Percentiles rank a stretch among this genome's conserved stretches.
Evolutionary conservation across 1,140 invertebrate genomes (phyloP).

Genomic region (Heliconius congener): DNA sequence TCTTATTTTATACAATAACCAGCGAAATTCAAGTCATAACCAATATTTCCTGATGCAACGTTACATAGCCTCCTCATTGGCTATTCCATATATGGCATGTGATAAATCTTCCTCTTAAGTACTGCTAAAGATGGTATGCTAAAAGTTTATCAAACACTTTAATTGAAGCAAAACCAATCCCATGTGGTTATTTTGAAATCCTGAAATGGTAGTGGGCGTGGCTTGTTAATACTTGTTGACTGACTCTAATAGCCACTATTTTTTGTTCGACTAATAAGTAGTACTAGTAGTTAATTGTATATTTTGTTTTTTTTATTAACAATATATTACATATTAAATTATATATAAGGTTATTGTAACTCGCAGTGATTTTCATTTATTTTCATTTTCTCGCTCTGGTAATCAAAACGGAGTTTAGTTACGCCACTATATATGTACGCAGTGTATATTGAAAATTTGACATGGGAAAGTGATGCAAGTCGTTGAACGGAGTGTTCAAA

Average conservation of each 20-base stretch:
- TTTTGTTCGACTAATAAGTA: neutral
- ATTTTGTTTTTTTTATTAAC: neutral
- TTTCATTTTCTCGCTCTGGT: too few species aligned
- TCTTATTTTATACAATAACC: neutral
- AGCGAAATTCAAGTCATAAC: neutral
- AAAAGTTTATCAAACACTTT: constrained; percentile 48
- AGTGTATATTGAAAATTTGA: too few species aligned
- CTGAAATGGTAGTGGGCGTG: constrained; percentile 56
- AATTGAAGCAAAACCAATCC: constrained; percentile 59
- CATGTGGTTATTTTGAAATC: constrained; percentile 38
- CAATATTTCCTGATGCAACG: neutral
- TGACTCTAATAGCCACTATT: constrained; percentile 10
- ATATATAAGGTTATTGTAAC: neutral
- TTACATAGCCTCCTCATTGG: constrained; percentile 36
- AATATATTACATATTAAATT: neutral
- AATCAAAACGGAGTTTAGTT: too few species aligned
- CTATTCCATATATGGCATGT: constrained; percentile 40
- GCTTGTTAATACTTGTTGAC: constrained; percentile 20
- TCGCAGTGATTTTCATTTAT: too few species aligned
- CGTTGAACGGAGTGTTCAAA: too few species aligned
- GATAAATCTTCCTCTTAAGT: constrained; percentile 39
- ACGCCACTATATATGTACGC: too few species aligned
- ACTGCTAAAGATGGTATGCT: constrained; percentile 53
- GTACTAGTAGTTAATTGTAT: neutral
- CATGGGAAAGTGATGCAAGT: too few species aligned